These are phyloP conservation scores for Apocrypta bakeri DNA, from an alignment of 1,140 invertebrate species.

Conservation along the genomic window DNA sequence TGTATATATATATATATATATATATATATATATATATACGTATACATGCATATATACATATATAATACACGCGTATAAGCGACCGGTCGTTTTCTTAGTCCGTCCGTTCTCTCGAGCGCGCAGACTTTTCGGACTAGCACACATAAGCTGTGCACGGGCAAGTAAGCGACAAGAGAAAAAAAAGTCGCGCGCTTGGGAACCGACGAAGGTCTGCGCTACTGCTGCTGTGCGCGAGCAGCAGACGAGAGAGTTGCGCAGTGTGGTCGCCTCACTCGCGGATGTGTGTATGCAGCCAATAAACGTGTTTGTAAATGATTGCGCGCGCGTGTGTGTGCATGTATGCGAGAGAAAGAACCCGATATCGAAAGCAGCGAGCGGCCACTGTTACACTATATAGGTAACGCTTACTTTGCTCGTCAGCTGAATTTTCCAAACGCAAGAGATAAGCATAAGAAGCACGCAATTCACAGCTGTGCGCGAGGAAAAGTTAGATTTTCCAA, in stretches of 20 bases:
- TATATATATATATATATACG: no score
- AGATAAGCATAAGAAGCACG: background rate
- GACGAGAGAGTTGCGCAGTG: background rate
- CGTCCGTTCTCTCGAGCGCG: background rate
- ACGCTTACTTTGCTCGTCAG: background rate
- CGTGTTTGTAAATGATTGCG: background rate
- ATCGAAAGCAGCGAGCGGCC: background rate
- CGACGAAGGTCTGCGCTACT: constrained; percentile 18
- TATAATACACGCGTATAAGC: no score
- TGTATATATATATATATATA: background rate
- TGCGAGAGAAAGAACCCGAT: constrained; percentile 3
- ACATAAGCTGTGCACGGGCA: background rate
- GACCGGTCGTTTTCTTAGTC: background rate
- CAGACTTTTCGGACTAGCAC: background rate
- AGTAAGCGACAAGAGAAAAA: background rate
- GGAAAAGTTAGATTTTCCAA: background rate
- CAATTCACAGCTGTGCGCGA: constrained; percentile 34
- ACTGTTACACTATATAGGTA: background rate
- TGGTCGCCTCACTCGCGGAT: background rate
- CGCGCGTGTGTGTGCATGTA: background rate
- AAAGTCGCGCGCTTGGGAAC: constrained; percentile 15
- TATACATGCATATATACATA: no score
- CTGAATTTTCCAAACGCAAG: background rate
- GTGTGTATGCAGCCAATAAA: background rate
- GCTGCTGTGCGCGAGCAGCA: background rate